These are phyloP conservation scores for Brachystomella parvula DNA, from an alignment of 1,140 invertebrate genomes.

Conservation along the genomic window DNA sequence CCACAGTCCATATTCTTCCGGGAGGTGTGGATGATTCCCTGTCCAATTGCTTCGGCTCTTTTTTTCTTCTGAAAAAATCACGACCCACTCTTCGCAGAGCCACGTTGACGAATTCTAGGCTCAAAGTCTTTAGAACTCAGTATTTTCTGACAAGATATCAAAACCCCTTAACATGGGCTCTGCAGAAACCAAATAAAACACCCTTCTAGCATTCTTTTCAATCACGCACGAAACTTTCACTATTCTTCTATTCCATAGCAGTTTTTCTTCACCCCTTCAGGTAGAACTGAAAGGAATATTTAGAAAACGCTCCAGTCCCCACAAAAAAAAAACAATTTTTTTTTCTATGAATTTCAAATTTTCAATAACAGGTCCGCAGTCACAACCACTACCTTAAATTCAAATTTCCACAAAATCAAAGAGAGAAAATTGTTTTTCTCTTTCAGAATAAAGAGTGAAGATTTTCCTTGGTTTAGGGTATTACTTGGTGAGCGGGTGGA, in stretches of 20 bases:
- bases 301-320: too few species aligned
- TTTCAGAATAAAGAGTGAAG: too few species aligned
- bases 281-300: background rate
- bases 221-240: background rate
- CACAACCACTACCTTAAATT: too few species aligned
- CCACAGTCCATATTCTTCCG: slow-evolving; percentile 37
- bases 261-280: slow-evolving; percentile 1
- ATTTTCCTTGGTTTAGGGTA: too few species aligned
- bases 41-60: background rate
- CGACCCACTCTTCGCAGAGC: slow-evolving; percentile 5
- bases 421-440: too few species aligned
- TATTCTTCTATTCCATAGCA: too few species aligned
- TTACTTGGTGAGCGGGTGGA: too few species aligned
- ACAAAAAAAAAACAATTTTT: too few species aligned
- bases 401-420: too few species aligned
- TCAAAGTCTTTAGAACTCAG: too few species aligned
- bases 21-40: background rate
- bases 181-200: background rate
- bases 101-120: slow-evolving; percentile 18
- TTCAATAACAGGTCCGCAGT: too few species aligned
- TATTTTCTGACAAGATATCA: background rate
- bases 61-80: slow-evolving; percentile 15
- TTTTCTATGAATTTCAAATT: too few species aligned
- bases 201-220: background rate
- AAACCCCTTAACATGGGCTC: slow-evolving; percentile 1